Base-by-base conservation (phyloP, 2,888 invertebrate species). In the Mactromeris polynyma region DNA sequence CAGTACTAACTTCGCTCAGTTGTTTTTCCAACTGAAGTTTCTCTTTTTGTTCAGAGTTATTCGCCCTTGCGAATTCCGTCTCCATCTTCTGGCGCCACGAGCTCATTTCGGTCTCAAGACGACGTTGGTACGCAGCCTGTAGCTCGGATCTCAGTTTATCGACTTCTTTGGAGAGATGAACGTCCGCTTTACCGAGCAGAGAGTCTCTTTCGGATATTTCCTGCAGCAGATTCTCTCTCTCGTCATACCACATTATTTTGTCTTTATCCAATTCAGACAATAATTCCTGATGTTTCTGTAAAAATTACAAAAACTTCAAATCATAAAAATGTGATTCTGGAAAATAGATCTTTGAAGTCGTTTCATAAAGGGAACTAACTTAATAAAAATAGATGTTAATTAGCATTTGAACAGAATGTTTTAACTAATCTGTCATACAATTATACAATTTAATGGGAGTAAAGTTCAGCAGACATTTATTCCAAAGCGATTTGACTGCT, bases 161-260 rank as follows among this genome's bases (percentile, higher is more conserved):
- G 21, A 94, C 91, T 81, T 94, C 94, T 64, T 93, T 91, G 9
- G 93, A 93, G 33, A 94, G 89, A 88, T 94, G 94, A 9, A 85
- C 80, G 83, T 94, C 94, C 2, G 94, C 94, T 85, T 94, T 93
- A n/a, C 91, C 93, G 36, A 94, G 91, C 0, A 94, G 88, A 31
- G 91, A 89, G 51, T 94, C 94, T 38, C 94, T 82, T 33, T 93
- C 93, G 46, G 88, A 82, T 11, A 94, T 91, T 73, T 94, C 94
- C 80, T 92, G 91, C 31, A 91, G 84, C 26, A 93, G 83, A 31
- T 85, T 89, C 36, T 91, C 89, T 11, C 91, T 81, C 78, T 94
- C 93, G 19, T 92, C 89, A 42, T 91, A 92, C 92, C 93, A 93
- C 38, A 89, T 33, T 0, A 91, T 42, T 33, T 89, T 73, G 33